Evolutionary conservation across 2,888 invertebrate species (phyloP).

Genomic region (Agrilus cyanescens): DNA sequence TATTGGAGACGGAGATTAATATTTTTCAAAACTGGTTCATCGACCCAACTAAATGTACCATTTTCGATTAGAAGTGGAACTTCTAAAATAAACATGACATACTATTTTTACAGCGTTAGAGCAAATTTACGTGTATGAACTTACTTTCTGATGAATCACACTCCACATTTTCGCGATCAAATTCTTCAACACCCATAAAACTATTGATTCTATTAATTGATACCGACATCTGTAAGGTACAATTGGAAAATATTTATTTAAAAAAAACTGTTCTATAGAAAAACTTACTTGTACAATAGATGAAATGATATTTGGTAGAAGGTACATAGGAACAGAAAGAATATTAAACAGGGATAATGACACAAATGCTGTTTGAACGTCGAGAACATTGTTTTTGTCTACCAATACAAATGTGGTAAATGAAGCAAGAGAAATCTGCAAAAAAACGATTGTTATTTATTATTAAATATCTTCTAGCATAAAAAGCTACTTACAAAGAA

Average conservation of each 20-base stretch:
- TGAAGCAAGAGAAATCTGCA: slow-evolving; percentile 70
- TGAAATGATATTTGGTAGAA: slow-evolving; percentile 92
- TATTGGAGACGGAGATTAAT: slow-evolving; percentile 59
- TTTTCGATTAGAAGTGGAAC: slow-evolving; percentile 75
- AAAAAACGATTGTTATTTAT: too few species aligned
- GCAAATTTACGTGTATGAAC: slow-evolving; percentile 14
- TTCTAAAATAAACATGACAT: slow-evolving; percentile 36
- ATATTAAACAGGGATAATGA: slow-evolving; percentile 96
- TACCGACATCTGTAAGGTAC: slow-evolving; percentile 60
- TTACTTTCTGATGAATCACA: slow-evolving; percentile 67
- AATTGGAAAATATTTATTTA: not conserved
- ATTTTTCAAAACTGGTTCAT: slow-evolving; percentile 55
- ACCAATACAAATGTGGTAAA: slow-evolving; percentile 81
- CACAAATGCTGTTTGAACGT: slow-evolving; percentile 87
- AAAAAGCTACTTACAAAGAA: slow-evolving; percentile 62
- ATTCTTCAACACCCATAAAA: slow-evolving; percentile 84
- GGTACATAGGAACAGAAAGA: slow-evolving; percentile 86
- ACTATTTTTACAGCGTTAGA: slow-evolving; percentile 32
- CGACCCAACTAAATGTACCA: slow-evolving; percentile 83
- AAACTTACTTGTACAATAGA: slow-evolving; percentile 78
- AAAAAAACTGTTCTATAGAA: not conserved
- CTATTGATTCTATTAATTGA: slow-evolving; percentile 84
- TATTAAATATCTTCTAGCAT: slow-evolving; percentile 1
- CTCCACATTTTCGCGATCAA: slow-evolving; percentile 64
- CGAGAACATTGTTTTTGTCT: slow-evolving; percentile 70